Evolutionary conservation across 2,113 vertebrate genomes (phyloP).

Genomic region (Nannobrachium achirus): DNA sequence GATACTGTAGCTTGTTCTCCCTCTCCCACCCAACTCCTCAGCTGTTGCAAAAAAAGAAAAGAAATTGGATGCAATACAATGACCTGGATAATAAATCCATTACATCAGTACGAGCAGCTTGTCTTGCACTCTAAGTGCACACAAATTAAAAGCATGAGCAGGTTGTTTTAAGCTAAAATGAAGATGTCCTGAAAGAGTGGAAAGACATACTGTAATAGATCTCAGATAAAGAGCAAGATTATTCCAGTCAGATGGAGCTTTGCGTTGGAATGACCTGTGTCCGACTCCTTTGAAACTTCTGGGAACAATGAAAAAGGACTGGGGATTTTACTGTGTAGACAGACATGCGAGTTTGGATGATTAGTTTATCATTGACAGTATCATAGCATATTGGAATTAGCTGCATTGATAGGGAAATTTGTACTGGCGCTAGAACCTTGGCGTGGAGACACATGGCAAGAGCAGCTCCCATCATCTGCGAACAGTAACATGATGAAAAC

Average conservation of each 20-base stretch:
- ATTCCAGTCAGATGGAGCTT: neutral
- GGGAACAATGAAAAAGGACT: neutral
- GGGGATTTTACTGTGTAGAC: conserved; percentile 4
- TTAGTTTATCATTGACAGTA: conserved; percentile 34
- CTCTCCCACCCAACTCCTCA: too few species aligned
- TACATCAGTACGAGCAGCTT: too few species aligned
- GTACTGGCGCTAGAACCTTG: neutral
- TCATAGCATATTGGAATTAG: conserved; percentile 21
- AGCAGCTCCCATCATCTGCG: conserved; percentile 18
- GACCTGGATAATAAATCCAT: too few species aligned
- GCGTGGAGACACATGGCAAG: conserved; percentile 11
- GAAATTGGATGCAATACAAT: too few species aligned
- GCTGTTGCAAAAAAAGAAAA: too few species aligned
- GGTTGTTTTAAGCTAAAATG: too few species aligned
- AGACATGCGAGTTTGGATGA: conserved; percentile 5
- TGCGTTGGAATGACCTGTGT: neutral
- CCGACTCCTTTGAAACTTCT: neutral
- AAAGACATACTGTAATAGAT: neutral
- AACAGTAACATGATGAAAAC: conserved; percentile 6
- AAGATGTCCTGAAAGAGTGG: too few species aligned
- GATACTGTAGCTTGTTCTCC: too few species aligned
- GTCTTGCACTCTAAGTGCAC: too few species aligned
- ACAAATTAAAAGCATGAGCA: too few species aligned
- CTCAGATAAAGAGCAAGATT: neutral
- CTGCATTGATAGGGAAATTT: neutral